Conservation (phyloP, 2,888 invertebrate species). For the Parthenolecanium corni region DNA sequence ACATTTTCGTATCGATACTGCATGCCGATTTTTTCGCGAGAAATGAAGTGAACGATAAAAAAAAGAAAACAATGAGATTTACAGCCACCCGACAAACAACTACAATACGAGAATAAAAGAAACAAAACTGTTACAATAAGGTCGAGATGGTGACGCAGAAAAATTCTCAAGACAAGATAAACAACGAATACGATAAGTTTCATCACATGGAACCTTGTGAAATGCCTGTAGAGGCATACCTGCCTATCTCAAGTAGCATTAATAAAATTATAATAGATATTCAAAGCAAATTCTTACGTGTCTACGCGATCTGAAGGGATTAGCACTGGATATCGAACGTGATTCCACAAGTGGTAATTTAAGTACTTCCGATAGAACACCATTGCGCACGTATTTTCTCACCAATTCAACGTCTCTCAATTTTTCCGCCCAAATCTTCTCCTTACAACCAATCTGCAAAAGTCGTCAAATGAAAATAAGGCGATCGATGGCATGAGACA, state of each 20-base stretch:
- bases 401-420: conserved; percentile 54
- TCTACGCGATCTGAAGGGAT: conserved; percentile 38
- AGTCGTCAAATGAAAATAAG: background rate
- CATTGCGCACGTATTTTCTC: conserved; percentile 57
- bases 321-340: conserved; percentile 49
- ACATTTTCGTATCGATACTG: too few species aligned
- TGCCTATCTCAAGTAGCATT: background rate
- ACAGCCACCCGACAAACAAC: too few species aligned
- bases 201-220: too few species aligned
- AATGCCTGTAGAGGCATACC: too few species aligned
- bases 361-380: conserved; percentile 55
- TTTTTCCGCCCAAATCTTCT: conserved; percentile 54
- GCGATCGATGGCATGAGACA: background rate
- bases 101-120: too few species aligned
- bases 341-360: conserved; percentile 60
- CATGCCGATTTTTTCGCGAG: too few species aligned
- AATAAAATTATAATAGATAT: background rate
- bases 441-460: conserved; percentile 62
- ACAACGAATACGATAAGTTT: too few species aligned
- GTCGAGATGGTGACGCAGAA: too few species aligned
- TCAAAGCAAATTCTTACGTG: conserved; percentile 34
- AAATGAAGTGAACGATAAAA: too few species aligned
- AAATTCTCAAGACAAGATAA: too few species aligned
- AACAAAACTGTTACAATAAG: too few species aligned
- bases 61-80: too few species aligned